A percentile compares a stretch with the other conserved stretches of the same genome.
Evolutionary conservation across 1,140 invertebrate genomes (phyloP).

Genomic region (Cydia splendana): DNA sequence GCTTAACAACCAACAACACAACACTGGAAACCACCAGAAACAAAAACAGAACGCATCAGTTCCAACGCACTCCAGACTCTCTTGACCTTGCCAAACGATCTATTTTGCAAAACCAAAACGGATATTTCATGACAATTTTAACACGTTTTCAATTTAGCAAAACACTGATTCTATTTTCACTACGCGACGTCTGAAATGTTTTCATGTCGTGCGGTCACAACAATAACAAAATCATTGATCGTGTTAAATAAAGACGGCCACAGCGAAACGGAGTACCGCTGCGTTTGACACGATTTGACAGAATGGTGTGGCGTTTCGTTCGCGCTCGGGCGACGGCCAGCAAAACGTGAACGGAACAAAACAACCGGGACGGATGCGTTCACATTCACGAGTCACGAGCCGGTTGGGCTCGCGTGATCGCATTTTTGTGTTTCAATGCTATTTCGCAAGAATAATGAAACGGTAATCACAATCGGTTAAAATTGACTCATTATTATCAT

Average conservation of each 20-base stretch:
- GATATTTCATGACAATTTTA: conserved; percentile 48
- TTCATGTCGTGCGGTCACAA: conserved; percentile 54
- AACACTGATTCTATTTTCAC: conserved; percentile 44
- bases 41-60: conserved; percentile 55
- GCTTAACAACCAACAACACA: conserved; percentile 56
- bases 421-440: conserved; percentile 18
- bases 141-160: conserved; percentile 48
- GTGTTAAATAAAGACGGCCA: conserved; percentile 45
- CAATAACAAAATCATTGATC: conserved; percentile 72
- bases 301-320: conserved; percentile 44
- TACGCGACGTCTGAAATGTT: conserved; percentile 38
- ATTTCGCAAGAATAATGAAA: conserved; percentile 19
- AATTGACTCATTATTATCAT: neutral
- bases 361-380: conserved; percentile 18
- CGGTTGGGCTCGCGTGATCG: conserved; percentile 15
- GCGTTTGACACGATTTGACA: conserved; percentile 53
- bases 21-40: conserved; percentile 49
- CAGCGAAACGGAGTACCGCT: conserved; percentile 43
- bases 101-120: conserved; percentile 58
- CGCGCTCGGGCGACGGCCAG: conserved; percentile 9
- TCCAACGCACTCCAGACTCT: conserved; percentile 49
- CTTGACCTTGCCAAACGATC: conserved; percentile 58
- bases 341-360: conserved; percentile 24
- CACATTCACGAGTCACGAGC: conserved; percentile 19
- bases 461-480: conserved; percentile 4